Percentiles rank a stretch among this genome's conserved stretches.
Conservation (phyloP, 2,797 vertebrate genomes). For the Chelmon rostratus region DNA sequence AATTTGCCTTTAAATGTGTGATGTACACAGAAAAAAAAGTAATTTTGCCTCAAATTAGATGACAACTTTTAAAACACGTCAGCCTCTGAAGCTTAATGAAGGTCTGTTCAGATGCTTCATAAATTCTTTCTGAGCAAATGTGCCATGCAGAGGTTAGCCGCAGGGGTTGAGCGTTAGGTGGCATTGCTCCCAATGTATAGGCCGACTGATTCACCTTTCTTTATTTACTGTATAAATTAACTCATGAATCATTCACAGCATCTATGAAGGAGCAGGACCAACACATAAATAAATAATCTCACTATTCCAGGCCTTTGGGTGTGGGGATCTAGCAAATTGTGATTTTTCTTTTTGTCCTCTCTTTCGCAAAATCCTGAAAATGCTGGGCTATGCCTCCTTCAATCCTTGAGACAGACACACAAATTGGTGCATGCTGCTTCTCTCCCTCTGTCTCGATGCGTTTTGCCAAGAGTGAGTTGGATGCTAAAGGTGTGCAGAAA, state of each 20-base stretch:
- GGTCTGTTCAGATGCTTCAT: slow-evolving; percentile 33
- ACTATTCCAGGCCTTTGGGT: slow-evolving; percentile 37
- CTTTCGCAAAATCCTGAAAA: slow-evolving; percentile 25
- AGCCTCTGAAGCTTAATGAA: slow-evolving; percentile 31
- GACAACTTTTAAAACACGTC: slow-evolving; percentile 28
- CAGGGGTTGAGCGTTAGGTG: slow-evolving; percentile 55
- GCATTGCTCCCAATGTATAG: slow-evolving; percentile 34
- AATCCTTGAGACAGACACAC: slow-evolving; percentile 49
- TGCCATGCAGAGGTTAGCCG: slow-evolving; percentile 42
- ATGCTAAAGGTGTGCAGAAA: slow-evolving; percentile 71
- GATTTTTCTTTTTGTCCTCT: slow-evolving; percentile 11
- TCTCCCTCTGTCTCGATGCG: slow-evolving; percentile 23
- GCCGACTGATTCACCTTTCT: slow-evolving; percentile 58
- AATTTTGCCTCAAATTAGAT: slow-evolving; percentile 30
- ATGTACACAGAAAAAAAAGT: slow-evolving; percentile 5
- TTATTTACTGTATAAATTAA: slow-evolving; percentile 77
- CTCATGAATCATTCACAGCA: slow-evolving; percentile 78
- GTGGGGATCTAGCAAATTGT: slow-evolving; percentile 24
- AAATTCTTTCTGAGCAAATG: slow-evolving; percentile 64
- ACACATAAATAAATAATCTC: slow-evolving; percentile 69
- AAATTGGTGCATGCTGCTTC: slow-evolving; percentile 41
- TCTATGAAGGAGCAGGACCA: slow-evolving; percentile 55
- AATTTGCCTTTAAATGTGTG: slow-evolving; percentile 37
- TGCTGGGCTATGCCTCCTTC: slow-evolving; percentile 14
- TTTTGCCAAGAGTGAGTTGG: slow-evolving; percentile 62